These are phyloP conservation scores for Ichneumoninae sp. DNA, from an alignment of 2,888 invertebrate genomes.

Conservation along the genomic window DNA sequence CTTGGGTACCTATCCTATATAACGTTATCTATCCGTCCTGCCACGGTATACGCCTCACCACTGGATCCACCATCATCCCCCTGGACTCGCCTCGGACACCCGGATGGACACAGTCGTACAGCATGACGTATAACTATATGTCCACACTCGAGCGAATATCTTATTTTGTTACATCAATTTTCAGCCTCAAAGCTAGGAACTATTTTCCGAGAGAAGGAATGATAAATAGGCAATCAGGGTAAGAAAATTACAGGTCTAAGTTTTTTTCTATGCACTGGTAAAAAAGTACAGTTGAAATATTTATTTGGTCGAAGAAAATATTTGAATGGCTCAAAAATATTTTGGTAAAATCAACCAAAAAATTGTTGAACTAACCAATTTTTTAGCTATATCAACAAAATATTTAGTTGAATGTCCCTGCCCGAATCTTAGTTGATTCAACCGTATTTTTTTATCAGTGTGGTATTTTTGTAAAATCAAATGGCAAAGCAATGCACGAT, in stretches of 20 bases:
- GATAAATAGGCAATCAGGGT: not conserved
- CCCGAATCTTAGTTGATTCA: too few species aligned
- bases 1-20: slow-evolving; percentile 72
- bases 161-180: not conserved
- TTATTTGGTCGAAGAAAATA: too few species aligned
- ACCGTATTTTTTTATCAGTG: not conserved
- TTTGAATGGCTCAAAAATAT: too few species aligned
- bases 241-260: not conserved
- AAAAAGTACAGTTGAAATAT: too few species aligned
- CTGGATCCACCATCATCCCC: slow-evolving; percentile 56
- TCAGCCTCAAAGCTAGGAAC: not conserved
- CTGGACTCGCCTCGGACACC: slow-evolving; percentile 54
- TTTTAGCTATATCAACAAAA: too few species aligned
- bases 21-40: slow-evolving; percentile 51
- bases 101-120: slow-evolving; percentile 44
- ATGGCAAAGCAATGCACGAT: not conserved
- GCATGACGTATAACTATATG: slow-evolving; percentile 1
- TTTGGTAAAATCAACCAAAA: too few species aligned
- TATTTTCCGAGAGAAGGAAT: not conserved
- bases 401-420: too few species aligned
- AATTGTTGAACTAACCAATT: too few species aligned
- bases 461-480: not conserved
- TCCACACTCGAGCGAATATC: not conserved
- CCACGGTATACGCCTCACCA: slow-evolving; percentile 43
- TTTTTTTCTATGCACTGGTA: not conserved